Conservation (phyloP, 2,888 invertebrate species). For the Yponomeuta malinellus region DNA sequence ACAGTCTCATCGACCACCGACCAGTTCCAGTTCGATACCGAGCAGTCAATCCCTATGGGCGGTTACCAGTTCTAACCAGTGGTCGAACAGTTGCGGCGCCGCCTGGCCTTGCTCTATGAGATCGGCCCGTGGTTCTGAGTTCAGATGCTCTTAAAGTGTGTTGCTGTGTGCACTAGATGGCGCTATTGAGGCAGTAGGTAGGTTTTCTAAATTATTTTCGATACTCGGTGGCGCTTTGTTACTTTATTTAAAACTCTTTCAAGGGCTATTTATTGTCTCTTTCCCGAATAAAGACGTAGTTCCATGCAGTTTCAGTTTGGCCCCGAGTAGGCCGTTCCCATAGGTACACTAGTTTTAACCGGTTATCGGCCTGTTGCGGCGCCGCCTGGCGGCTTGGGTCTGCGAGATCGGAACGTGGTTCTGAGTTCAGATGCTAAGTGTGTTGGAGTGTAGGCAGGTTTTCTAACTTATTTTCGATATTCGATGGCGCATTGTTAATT, state of each 20-base stretch:
- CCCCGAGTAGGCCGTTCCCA: constrained; percentile 82
- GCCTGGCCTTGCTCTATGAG: not conserved
- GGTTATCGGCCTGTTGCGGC: not conserved
- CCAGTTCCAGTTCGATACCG: constrained; percentile 83
- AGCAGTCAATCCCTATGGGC: constrained; percentile 84
- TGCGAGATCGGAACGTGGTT: not conserved
- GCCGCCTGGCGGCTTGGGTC: not conserved
- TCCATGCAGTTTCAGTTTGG: constrained; percentile 80
- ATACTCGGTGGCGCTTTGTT: not conserved
- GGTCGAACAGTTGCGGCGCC: not conserved
- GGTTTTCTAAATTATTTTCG: not conserved
- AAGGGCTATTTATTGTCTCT: not conserved
- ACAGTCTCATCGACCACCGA: constrained; percentile 81
- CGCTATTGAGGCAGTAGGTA: too few species aligned
- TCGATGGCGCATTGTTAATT: not conserved
- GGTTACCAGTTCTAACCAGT: constrained; percentile 81
- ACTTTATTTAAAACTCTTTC: not conserved
- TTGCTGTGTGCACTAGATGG: not conserved
- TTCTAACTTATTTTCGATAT: not conserved
- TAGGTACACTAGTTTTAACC: constrained; percentile 84
- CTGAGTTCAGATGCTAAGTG: not conserved
- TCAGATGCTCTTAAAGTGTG: not conserved
- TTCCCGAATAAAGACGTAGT: not conserved
- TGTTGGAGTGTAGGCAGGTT: too few species aligned
- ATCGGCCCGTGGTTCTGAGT: not conserved